Evolutionary conservation across 2,113 vertebrate genomes (phyloP), one percentile per base, ranked within the genome.

Genomic region (Gobio gobio): DNA sequence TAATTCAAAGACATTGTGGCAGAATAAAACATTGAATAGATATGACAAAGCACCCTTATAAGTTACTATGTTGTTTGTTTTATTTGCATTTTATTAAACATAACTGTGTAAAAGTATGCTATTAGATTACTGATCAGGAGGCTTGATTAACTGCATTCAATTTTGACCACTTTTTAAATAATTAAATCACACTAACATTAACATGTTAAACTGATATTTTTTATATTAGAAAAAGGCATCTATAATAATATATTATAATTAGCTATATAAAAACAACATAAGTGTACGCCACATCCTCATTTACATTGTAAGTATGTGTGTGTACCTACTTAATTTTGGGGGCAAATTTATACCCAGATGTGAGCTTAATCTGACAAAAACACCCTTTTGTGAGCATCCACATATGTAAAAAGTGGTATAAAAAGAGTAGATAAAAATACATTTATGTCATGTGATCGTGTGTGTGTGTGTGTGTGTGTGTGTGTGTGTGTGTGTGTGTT

Each of bases 401-500:
- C 1, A 54, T 54, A 2, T 54, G 51, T 54, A 54, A 54, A 54
- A 54, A 20, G 5, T 18, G 51, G 16, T 18, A 6, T 18, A 18
- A 54, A 54, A 7, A 54, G 0, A 54, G 51, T 54, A 54, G 1
- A 54, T 64, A 64, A 64, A 64, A 36, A 7, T 3, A 54, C 0
- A 54, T 20, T 7, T 54, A 20, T 54, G 51, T 20, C 20, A 20
- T 54, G 51, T 54, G 51, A 54, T 54, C 2, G 0, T 18, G 51
- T 0, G 6, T 56, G 54, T 72, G 76, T 54, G 49, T 24, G 70
- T 74, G n/a, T n/a, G n/a, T n/a, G n/a, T n/a, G n/a, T n/a, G n/a
- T n/a, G n/a, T n/a, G n/a, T n/a, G n/a, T n/a, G n/a, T n/a, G n/a
- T 43, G 68, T 72, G 76, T 54, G 49, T 24, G 70, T 74, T 24